Base-by-base conservation (phyloP, 2,113 vertebrate species). In the Castor canadensis region DNA sequence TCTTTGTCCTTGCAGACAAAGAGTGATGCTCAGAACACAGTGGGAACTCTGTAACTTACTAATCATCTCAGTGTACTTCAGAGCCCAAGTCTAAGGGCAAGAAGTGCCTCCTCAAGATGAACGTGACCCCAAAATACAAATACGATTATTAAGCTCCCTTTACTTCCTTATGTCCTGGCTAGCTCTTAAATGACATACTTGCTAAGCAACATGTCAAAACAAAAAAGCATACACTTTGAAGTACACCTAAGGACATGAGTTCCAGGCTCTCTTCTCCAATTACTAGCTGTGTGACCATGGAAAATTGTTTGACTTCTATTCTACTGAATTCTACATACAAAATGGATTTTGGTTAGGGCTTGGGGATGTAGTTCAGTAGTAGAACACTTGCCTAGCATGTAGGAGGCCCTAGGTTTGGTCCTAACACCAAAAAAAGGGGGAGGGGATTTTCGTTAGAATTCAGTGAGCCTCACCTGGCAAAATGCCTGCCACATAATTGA, bases 81-180 rank as follows among this genome's bases (percentile, higher is more conserved):
- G 49, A 89, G 32, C 26, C 67, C 45, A 79, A 9, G 9, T 87
- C 72, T 49, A 62, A 83, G 26, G 72, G 89, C 35, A 1, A 71
- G 69, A 93, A 58, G 6, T 47, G 6, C 17, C 60, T 95, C 91
- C 79, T 64, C 19, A 96, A 43, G 77, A 97, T 26, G n/a, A 90
- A 71, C 93, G 20, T 9, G 22, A 91, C 26, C 85, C 86, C 38
- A 90, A 69, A 82, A 82, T 85, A 15, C 30, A 93, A 81, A 85
- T 30, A 95, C 6, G 64, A 54, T 64, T 88, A 85, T 91, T 81
- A 94, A 96, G 82, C 66, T 84, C 56, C 87, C 38, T 72, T 92
- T 60, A 24, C 15, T 85, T 75, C 88, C 19, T 49, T 86, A 92
- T 24, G 6, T 72, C 62, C 52, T 94, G 76, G 26, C n/a, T 40